A percentile compares a stretch with the other conserved stretches of the same genome.
These are phyloP conservation scores for Coboldia fuscipes DNA, from an alignment of 1,140 invertebrate genomes.

Conservation along the genomic window DNA sequence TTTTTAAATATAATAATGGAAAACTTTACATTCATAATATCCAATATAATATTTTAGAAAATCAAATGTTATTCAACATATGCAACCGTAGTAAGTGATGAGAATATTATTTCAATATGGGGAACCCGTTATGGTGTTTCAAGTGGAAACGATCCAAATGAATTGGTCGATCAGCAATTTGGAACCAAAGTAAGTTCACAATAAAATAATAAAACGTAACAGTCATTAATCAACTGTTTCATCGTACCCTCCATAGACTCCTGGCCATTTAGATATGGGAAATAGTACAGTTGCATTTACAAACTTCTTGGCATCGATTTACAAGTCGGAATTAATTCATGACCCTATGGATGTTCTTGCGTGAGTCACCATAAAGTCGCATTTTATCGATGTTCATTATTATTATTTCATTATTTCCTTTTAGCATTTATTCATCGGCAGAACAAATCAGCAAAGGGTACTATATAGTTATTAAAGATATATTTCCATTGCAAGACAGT, in stretches of 20 bases:
- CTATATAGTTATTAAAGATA: conserved; percentile 28
- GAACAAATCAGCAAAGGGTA: conserved; percentile 28
- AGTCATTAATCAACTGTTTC: no score
- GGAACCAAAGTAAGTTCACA: not conserved
- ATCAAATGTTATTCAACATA: conserved; percentile 40
- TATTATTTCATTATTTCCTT: conserved; percentile 5
- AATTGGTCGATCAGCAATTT: not conserved
- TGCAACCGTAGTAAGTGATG: conserved; percentile 35
- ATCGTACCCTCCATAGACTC: not conserved
- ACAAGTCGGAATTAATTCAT: conserved; percentile 23
- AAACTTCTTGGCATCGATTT: conserved; percentile 20
- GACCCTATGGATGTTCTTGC: conserved; percentile 28
- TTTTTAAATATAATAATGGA: conserved; percentile 34
- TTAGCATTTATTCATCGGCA: conserved; percentile 32
- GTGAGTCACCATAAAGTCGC: conserved; percentile 15
- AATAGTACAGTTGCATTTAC: conserved; percentile 20
- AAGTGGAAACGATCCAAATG: conserved; percentile 5
- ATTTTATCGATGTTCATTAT: conserved; percentile 1
- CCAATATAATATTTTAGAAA: conserved; percentile 23
- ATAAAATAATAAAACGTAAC: no score
- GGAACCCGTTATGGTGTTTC: conserved; percentile 29
- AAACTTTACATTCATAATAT: conserved; percentile 40
- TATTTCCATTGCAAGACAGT: conserved; percentile 33
- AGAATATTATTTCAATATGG: conserved; percentile 49
- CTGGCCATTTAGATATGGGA: conserved; percentile 6